These are phyloP conservation scores for Caranx ignobilis DNA, from an alignment of 2,113 vertebrate species.

Conservation along the genomic window DNA sequence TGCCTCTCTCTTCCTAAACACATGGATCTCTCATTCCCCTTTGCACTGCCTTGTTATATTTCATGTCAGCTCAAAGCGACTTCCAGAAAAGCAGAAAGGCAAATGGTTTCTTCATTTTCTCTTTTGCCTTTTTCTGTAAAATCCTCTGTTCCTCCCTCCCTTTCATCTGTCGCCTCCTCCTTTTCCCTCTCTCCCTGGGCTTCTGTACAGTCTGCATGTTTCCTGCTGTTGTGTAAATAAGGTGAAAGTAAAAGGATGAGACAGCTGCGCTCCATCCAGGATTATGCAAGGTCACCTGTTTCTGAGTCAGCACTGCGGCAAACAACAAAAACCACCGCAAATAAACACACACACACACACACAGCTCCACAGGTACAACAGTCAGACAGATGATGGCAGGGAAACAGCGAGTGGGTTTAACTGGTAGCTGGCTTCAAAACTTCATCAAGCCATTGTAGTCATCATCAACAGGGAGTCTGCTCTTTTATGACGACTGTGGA, in stretches of 20 bases:
- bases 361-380: neutral
- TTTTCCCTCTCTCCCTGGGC: slow-evolving; percentile 30
- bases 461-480: neutral
- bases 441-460: neutral
- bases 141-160: neutral
- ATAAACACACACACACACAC: neutral
- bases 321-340: slow-evolving; percentile 1
- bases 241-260: slow-evolving; percentile 64
- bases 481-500: no score
- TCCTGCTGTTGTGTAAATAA: slow-evolving; percentile 67
- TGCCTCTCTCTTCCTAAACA: no score
- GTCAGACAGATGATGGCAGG: neutral
- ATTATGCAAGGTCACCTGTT: slow-evolving; percentile 62
- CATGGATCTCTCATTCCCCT: neutral
- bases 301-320: slow-evolving; percentile 56
- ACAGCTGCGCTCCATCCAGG: slow-evolving; percentile 43
- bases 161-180: neutral
- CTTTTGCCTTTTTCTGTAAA: slow-evolving; percentile 8
- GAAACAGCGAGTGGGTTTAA: neutral
- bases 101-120: neutral
- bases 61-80: neutral
- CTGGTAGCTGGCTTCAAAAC: neutral
- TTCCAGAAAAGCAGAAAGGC: slow-evolving; percentile 16
- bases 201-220: slow-evolving; percentile 24
- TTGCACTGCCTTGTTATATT: neutral